Conservation (phyloP, 1,140 invertebrate genomes). For the Parapsyche elsis region DNA sequence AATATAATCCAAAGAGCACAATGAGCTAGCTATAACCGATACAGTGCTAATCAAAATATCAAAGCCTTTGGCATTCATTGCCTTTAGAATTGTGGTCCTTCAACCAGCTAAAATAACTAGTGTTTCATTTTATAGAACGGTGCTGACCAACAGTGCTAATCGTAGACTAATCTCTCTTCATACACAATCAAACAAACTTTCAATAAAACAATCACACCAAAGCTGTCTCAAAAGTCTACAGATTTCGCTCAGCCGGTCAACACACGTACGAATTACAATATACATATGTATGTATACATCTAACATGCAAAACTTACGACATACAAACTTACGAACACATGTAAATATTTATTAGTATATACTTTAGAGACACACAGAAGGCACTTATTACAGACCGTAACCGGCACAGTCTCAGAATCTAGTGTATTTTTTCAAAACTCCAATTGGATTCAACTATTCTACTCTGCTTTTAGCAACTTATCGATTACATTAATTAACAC, state of each 20-base stretch:
- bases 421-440: neutral
- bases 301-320: slow-evolving; percentile 14
- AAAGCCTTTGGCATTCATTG: neutral
- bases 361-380: slow-evolving; percentile 28
- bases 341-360: neutral
- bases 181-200: too few relatives aligned
- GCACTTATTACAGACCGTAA: slow-evolving; percentile 33
- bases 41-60: neutral
- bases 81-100: slow-evolving; percentile 26
- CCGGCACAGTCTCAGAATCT: neutral
- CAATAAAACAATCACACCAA: too few relatives aligned
- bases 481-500: neutral
- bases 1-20: too few relatives aligned
- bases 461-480: too few relatives aligned
- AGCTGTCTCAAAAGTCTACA: too few relatives aligned
- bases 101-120: slow-evolving; percentile 22
- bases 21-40: too few relatives aligned
- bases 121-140: neutral
- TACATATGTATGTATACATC: neutral
- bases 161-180: too few relatives aligned
- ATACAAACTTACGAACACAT: slow-evolving; percentile 39
- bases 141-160: too few relatives aligned
- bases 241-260: too few relatives aligned
- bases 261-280: neutral
- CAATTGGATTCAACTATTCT: too few relatives aligned